Base-by-base conservation (phyloP, 2,113 vertebrate species). In the Loxodonta africana region DNA sequence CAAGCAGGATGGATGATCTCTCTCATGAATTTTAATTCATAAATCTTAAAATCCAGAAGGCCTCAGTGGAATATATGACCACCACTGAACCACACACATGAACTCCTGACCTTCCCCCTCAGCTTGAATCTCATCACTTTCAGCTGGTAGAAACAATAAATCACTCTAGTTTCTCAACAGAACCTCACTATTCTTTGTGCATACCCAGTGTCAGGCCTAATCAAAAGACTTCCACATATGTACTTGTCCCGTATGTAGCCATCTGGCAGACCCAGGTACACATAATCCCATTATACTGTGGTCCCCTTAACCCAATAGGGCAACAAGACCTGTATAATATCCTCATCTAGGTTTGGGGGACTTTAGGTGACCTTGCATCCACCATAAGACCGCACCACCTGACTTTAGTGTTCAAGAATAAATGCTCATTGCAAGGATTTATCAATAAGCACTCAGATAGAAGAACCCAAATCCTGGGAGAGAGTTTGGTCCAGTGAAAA, bases 11-110 rank as follows among this genome's bases (percentile, higher is more conserved):
- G 44, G 41, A 93, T 93, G 23, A 76, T 76, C n/a, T 94, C 46
- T 83, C 57, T 80, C 76, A 18, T 74, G 51, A 90, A 94, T 93
- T 51, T 92, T 83, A 93, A 94, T 28, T 96, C 90, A 83, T 46
- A 91, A 84, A 89, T 83, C 69, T 89, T 91, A 76, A 91, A 96
- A 96, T 53, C 41, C 71, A 84, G 33, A 89, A 91, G 53, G 41
- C 48, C 33, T 88, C 18, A 30, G 57, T 33, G 14, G 41, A 25
- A 74, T 85, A 78, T 26, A 83, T 86, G 33, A 88, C 67, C 30
- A 4, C 63, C 15, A 85, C 0, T 85, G 30, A 83, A 57, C 21
- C 37, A 78, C 30, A 69, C 48, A 80, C 23, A 67, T 62, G 23
- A 96, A 83, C 25, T 89, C 65, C 82, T 62, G n/a, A 80, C 73